Conservation (phyloP, 2,113 vertebrate species). For the Dasyurus viverrinus region DNA sequence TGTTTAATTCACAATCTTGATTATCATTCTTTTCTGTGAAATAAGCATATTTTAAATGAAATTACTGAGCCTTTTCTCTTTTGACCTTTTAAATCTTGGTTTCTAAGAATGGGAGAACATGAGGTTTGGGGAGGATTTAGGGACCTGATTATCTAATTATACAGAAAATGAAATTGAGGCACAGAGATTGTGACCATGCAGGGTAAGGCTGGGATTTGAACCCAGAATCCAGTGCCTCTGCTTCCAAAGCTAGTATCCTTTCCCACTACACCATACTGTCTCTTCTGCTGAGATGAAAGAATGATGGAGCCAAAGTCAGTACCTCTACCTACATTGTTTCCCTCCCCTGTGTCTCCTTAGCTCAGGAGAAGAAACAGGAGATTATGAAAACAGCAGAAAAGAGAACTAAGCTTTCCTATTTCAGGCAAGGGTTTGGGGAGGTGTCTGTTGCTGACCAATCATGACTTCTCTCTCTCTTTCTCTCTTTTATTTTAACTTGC, state of each 20-base stretch:
- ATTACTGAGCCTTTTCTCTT: neutral
- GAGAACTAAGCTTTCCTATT: neutral
- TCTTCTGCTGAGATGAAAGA: neutral
- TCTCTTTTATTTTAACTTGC: no score
- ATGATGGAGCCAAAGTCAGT: neutral
- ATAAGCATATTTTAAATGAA: neutral
- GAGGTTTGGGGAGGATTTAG: neutral
- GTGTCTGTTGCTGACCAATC: neutral
- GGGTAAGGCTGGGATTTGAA: neutral
- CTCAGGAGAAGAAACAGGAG: neutral
- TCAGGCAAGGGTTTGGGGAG: neutral
- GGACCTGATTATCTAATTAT: neutral
- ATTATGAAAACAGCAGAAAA: neutral
- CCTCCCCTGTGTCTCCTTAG: neutral
- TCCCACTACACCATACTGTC: neutral
- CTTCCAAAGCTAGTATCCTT: neutral
- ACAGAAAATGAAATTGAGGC: neutral
- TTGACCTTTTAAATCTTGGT: neutral
- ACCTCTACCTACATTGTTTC: neutral
- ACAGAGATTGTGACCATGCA: neutral
- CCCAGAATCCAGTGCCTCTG: neutral
- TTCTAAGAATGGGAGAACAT: neutral
- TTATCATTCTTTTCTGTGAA: no score
- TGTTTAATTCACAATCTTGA: neutral
- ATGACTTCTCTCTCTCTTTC: no score